Conservation (phyloP, 2,888 invertebrate species). For the Rhorus exstirpatorius region DNA sequence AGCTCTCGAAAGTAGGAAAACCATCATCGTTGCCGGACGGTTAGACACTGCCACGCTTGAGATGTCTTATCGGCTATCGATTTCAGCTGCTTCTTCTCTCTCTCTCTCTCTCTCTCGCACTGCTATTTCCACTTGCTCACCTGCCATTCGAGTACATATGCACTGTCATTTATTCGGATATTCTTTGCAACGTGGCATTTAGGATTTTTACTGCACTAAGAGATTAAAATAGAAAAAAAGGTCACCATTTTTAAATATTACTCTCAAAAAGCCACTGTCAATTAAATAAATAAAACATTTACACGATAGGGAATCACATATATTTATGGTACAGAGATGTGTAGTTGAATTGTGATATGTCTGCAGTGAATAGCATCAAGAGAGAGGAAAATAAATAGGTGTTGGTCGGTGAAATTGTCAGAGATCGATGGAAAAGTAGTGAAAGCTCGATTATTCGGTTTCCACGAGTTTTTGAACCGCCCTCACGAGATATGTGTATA, state of each 20-base stretch:
- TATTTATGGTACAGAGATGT: not conserved
- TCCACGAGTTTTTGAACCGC: conserved; percentile 42
- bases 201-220: not conserved
- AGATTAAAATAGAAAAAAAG: conserved; percentile 24
- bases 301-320: not conserved
- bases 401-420: conserved; percentile 54
- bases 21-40: conserved; percentile 62
- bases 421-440: conserved; percentile 63
- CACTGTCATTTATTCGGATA: conserved; percentile 34
- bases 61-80: conserved; percentile 70
- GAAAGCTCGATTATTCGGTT: conserved; percentile 62
- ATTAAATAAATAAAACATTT: no score
- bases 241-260: conserved; percentile 1
- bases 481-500: conserved; percentile 33
- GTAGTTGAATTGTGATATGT: conserved; percentile 20
- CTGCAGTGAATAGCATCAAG: not conserved
- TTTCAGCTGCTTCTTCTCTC: conserved; percentile 58
- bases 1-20: conserved; percentile 60
- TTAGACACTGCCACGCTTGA: conserved; percentile 63
- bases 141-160: conserved; percentile 47
- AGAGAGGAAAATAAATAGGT: conserved; percentile 25
- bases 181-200: conserved; percentile 38
- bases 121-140: conserved; percentile 61
- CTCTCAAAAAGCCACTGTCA: not conserved
- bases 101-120: conserved; percentile 25